Conservation (phyloP, 1,140 invertebrate genomes). For the Nephila pilipes region DNA sequence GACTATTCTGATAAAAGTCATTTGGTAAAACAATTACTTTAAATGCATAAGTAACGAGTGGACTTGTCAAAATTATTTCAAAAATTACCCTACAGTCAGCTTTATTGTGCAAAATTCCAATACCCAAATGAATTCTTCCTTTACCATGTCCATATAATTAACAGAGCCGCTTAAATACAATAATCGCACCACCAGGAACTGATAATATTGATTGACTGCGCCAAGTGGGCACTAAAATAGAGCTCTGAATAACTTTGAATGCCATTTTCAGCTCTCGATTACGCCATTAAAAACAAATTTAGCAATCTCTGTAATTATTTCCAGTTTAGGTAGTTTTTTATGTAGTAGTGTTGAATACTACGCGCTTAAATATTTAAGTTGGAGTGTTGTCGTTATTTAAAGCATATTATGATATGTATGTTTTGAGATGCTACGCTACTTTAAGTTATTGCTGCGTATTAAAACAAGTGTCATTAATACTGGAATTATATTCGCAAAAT, state of each 20-base stretch:
- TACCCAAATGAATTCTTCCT: neutral
- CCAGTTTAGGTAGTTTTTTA: too few relatives aligned
- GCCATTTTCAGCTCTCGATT: neutral
- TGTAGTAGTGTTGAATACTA: too few relatives aligned
- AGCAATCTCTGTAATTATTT: neutral
- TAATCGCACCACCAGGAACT: neutral
- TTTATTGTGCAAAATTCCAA: neutral
- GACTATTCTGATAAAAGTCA: neutral
- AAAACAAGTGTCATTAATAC: too few relatives aligned
- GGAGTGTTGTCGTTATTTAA: too few relatives aligned
- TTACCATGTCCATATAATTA: neutral
- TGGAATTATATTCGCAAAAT: too few relatives aligned
- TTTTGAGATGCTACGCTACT: too few relatives aligned
- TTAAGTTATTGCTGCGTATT: too few relatives aligned
- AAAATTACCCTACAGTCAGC: neutral
- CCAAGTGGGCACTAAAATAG: conserved; percentile 12
- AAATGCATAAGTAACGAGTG: neutral
- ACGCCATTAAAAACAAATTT: neutral
- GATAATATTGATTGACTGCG: neutral
- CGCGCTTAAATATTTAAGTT: too few relatives aligned
- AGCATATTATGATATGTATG: too few relatives aligned
- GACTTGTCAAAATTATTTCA: neutral
- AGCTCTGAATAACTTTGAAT: neutral
- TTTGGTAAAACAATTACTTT: conserved; percentile 9
- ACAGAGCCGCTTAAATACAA: neutral